Evolutionary conservation across 1,140 invertebrate genomes (phyloP).

Genomic region (Lanistes nyassanus): DNA sequence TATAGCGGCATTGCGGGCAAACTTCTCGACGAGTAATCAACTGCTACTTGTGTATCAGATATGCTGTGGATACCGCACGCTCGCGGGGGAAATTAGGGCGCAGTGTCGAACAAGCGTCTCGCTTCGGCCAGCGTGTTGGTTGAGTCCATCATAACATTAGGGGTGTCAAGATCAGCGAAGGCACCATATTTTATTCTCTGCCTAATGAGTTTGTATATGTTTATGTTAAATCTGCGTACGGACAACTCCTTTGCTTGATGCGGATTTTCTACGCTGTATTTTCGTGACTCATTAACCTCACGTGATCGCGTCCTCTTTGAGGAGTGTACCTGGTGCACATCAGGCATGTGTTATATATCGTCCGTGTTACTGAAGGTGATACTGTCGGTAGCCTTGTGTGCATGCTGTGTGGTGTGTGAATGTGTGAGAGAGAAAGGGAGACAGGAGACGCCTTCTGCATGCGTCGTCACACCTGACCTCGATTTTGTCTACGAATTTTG

Average conservation of each 20-base stretch:
- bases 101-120: slow-evolving; percentile 33
- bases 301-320: not conserved
- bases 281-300: not conserved
- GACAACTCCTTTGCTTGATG: not conserved
- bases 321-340: not conserved
- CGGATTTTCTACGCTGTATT: not conserved
- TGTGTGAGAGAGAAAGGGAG: too few species aligned
- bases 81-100: slow-evolving; percentile 32
- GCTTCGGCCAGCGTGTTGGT: slow-evolving; percentile 29
- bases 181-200: not conserved
- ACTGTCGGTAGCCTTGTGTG: too few species aligned
- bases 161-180: slow-evolving; percentile 9
- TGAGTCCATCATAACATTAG: slow-evolving; percentile 16
- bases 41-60: slow-evolving; percentile 26
- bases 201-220: not conserved
- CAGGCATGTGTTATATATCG: too few species aligned
- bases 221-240: not conserved
- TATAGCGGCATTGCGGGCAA: not conserved
- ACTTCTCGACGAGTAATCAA: slow-evolving; percentile 19
- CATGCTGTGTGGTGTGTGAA: too few species aligned
- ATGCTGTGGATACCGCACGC: slow-evolving; percentile 26
- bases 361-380: too few species aligned
- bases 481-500: too few species aligned
- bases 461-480: too few species aligned
- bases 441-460: too few species aligned